Evolutionary conservation across 2,797 vertebrate species (phyloP), one percentile per base, ranked within the genome.

Genomic region (Lepus oiostolus): DNA sequence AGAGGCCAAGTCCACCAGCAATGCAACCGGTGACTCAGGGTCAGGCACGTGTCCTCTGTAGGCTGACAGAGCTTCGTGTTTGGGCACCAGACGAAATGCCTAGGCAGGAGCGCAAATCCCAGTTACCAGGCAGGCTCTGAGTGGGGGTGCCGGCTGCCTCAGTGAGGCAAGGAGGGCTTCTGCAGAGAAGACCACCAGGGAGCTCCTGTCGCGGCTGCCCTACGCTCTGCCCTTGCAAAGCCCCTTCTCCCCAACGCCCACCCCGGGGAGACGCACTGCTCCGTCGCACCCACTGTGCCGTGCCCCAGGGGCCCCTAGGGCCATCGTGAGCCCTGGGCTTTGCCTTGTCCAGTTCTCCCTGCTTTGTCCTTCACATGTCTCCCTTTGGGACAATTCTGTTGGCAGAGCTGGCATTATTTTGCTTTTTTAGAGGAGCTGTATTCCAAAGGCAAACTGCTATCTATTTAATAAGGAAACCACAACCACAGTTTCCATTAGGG

Each of bases 41-140:
- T 5, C 52, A 50, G 79, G 91, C 85, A 71, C 30, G 63, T 47
- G 81, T 88, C 60, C 75, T 63, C 86, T 84, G 83, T 4, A 6
- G n/a, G 84, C 58, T 71, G 72, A 42, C 4, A 2, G 7, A 3
- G 68, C 72, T 75, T 79, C 58, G 10, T 19, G 32, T 38, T 5
- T 19, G 22, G 76, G 83, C n/a, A 62, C 47, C 0, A 0, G 21
- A 63, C 72, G 24, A 10, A 67, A 77, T 62, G 83, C 60, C 72
- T 65, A 42, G 63, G 88, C 85, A 42, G 38, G 87, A 67, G 13
- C 19, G 67, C 47, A 30, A 83, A 90, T 67, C 70, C 70, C 85
- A 38, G 81, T 84, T 32, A 30, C 26, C 24, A 19, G 65, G 72
- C 54, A 52, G 24, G 38, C 67, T 83, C 21, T 24, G 42, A 67